Evolutionary conservation across 1,140 invertebrate genomes (phyloP).

Genomic region (Pristionchus pacificus): DNA sequence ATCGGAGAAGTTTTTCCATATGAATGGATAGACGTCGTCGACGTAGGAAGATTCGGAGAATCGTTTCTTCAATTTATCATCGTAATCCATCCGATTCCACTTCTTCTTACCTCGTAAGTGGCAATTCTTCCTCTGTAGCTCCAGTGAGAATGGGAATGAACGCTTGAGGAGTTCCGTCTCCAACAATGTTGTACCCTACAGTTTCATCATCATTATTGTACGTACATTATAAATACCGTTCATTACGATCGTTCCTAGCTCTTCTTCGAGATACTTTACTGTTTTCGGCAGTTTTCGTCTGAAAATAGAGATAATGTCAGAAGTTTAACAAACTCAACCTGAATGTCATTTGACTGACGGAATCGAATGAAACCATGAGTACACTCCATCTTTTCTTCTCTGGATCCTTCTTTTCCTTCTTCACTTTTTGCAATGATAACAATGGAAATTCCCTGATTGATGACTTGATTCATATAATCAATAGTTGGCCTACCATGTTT

Average conservation of each 20-base stretch:
- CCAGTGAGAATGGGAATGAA: slow-evolving; percentile 83
- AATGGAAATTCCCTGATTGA: no score
- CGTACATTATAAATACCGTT: slow-evolving; percentile 32
- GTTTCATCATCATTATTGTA: neutral
- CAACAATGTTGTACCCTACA: slow-evolving; percentile 66
- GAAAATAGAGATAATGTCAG: slow-evolving; percentile 65
- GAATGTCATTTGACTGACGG: neutral
- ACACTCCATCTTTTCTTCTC: slow-evolving; percentile 58
- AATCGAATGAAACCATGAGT: neutral
- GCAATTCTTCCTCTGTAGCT: slow-evolving; percentile 79
- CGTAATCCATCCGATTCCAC: slow-evolving; percentile 46
- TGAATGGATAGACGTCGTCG: slow-evolving; percentile 71
- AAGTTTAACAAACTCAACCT: slow-evolving; percentile 49
- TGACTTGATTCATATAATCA: no score
- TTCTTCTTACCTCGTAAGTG: slow-evolving; percentile 67
- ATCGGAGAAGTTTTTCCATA: slow-evolving; percentile 66
- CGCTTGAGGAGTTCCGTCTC: slow-evolving; percentile 87
- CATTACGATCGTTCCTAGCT: slow-evolving; percentile 63
- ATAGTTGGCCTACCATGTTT: no score
- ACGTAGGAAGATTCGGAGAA: slow-evolving; percentile 67
- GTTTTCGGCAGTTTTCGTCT: slow-evolving; percentile 77
- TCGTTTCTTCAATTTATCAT: slow-evolving; percentile 68
- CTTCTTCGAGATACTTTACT: slow-evolving; percentile 70
- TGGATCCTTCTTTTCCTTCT: no score
- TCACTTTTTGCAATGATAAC: no score